These are phyloP conservation scores for Cryptomyrus ogoouensis DNA, from an alignment of 2,113 vertebrate genomes.

Conservation along the genomic window DNA sequence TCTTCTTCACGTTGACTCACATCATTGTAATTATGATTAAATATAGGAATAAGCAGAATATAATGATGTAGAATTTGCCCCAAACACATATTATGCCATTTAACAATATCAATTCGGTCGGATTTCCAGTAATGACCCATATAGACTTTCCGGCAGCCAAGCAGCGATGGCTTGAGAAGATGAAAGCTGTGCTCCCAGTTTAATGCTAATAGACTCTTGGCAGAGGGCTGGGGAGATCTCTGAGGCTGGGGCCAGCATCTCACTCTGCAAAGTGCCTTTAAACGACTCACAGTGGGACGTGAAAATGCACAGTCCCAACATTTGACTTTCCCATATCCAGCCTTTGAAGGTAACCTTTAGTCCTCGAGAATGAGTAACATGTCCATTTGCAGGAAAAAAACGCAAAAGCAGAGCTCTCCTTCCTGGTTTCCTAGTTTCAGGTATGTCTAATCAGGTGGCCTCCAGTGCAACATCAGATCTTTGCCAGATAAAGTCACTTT, in stretches of 20 bases:
- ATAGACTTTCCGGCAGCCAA: not conserved
- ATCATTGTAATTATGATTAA: not conserved
- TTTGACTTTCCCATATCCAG: not conserved
- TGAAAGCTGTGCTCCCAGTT: not conserved
- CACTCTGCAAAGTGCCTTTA: not conserved
- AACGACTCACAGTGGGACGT: constrained; percentile 5
- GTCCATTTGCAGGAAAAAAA: not conserved
- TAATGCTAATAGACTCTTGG: not conserved
- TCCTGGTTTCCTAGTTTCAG: not conserved
- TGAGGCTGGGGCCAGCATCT: not conserved
- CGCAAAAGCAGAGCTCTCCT: not conserved
- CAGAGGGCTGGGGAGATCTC: not conserved
- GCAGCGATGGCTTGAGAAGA: not conserved
- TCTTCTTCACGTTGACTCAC: not conserved
- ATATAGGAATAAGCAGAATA: not conserved
- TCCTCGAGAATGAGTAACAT: not conserved
- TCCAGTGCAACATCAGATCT: not conserved
- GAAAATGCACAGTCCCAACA: not conserved
- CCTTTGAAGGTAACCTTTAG: constrained; percentile 16
- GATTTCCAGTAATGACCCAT: constrained; percentile 8
- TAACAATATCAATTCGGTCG: not conserved
- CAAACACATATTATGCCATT: not conserved
- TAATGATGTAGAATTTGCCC: not conserved
- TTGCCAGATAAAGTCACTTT: not conserved
- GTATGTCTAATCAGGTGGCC: not conserved